phyloP scores from a whole-genome alignment of 2,888 invertebrate genomes.

The Philhelius pedissequus region DNA sequence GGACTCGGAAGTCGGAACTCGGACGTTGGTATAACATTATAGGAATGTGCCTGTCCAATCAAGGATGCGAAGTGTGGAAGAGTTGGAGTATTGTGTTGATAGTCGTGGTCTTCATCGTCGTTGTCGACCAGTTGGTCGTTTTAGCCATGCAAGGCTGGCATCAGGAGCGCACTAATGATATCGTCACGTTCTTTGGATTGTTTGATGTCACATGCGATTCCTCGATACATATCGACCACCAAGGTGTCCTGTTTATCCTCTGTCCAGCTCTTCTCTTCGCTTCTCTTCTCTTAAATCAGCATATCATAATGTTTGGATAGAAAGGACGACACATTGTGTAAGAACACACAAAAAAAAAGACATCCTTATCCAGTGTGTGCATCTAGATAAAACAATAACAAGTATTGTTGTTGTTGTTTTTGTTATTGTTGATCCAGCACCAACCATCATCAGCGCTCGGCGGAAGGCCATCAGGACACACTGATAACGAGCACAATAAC shows the following conservation, averaged over 20 bases:
- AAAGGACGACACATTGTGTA: conserved; percentile 39
- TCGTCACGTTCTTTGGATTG: conserved; percentile 65
- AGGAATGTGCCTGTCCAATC: conserved; percentile 20
- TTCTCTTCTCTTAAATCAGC: not conserved
- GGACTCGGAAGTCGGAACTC: not conserved
- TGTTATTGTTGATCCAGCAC: conserved; percentile 35
- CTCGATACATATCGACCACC: conserved; percentile 58
- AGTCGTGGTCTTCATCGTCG: not conserved
- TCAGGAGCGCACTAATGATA: conserved; percentile 56
- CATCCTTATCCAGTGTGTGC: conserved; percentile 2
- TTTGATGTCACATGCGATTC: conserved; percentile 62
- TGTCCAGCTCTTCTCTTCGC: not conserved
- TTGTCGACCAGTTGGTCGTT: not conserved
- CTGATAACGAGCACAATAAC: conserved; percentile 67
- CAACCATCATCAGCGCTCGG: conserved; percentile 2
- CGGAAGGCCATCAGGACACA: conserved; percentile 42
- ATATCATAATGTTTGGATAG: conserved; percentile 58
- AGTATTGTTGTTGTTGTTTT: not conserved
- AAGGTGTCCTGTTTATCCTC: conserved; percentile 58
- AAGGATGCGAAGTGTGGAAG: conserved; percentile 14
- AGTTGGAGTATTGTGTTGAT: conserved; percentile 23
- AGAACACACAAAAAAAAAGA: conserved; percentile 11
- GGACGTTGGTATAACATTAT: not conserved
- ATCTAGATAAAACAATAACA: conserved; percentile 28
- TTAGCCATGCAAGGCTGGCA: not conserved